Conservation (phyloP, 2,113 vertebrate genomes). For the Stegostoma tigrinum region DNA sequence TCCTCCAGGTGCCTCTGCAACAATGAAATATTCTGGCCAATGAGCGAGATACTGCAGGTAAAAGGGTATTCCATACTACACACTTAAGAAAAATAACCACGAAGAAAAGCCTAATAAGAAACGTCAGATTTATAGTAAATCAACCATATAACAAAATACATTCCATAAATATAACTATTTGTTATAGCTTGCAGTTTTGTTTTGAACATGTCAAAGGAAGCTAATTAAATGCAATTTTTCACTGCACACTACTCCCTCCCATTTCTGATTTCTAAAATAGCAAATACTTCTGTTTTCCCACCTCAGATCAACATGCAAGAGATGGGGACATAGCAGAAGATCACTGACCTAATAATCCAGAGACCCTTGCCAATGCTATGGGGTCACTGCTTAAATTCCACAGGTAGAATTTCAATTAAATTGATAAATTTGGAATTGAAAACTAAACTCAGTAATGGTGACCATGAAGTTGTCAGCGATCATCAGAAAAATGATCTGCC, state of each 20-base stretch:
- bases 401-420: no score
- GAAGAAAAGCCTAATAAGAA: neutral
- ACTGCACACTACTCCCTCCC: neutral
- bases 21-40: constrained; percentile 95
- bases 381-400: no score
- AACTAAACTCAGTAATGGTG: no score
- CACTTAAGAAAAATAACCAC: constrained; percentile 52
- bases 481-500: no score
- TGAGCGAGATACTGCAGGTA: constrained; percentile 93
- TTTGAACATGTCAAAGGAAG: neutral
- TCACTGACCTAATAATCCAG: no score
- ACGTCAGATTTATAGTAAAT: neutral
- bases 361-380: no score
- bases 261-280: neutral
- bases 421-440: no score
- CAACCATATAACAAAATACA: neutral
- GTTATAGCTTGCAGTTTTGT: neutral
- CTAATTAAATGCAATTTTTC: neutral
- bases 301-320: neutral
- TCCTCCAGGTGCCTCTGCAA: constrained; percentile 87
- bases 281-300: neutral
- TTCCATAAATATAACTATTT: neutral
- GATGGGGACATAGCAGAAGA: no score
- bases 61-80: constrained; percentile 89
- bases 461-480: no score